Conservation (phyloP, 2,888 invertebrate genomes). For the Thereva nobilitata region DNA sequence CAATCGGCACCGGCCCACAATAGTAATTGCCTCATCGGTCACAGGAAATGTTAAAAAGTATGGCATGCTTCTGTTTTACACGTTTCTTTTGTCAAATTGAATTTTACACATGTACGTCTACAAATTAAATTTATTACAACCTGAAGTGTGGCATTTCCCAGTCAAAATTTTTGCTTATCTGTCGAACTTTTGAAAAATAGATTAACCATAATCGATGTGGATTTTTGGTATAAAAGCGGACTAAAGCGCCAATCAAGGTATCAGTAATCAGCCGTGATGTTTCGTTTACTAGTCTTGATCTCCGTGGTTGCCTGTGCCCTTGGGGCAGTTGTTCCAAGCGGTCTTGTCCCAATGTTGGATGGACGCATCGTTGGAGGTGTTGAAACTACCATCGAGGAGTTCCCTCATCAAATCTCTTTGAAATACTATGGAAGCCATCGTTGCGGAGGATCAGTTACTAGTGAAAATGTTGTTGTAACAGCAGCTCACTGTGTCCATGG, state of each 20-base stretch:
- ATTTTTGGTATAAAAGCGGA: not conserved
- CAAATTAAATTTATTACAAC: too few relatives aligned
- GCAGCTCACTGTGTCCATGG: slow-evolving; percentile 64
- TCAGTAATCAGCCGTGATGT: slow-evolving; percentile 43
- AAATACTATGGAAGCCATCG: slow-evolving; percentile 57
- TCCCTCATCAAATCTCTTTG: slow-evolving; percentile 52
- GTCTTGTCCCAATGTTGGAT: slow-evolving; percentile 49
- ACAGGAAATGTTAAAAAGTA: too few relatives aligned
- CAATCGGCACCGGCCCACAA: too few relatives aligned
- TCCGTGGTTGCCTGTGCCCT: slow-evolving; percentile 45
- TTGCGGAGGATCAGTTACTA: slow-evolving; percentile 63
- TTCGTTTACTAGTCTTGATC: slow-evolving; percentile 46
- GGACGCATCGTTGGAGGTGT: slow-evolving; percentile 54
- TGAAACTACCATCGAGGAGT: slow-evolving; percentile 44
- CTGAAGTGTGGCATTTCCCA: too few relatives aligned
- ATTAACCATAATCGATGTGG: too few relatives aligned
- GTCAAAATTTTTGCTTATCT: too few relatives aligned
- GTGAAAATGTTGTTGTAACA: slow-evolving; percentile 60
- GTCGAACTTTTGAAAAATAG: too few relatives aligned
- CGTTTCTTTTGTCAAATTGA: too few relatives aligned
- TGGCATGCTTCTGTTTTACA: too few relatives aligned
- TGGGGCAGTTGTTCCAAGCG: slow-evolving; percentile 47
- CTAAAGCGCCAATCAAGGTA: slow-evolving; percentile 45
- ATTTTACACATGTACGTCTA: too few relatives aligned
- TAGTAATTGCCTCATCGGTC: too few relatives aligned